Evolutionary conservation across 2,888 invertebrate species (phyloP), one percentile per base, ranked within the genome.

Genomic region (Molanna angustata): DNA sequence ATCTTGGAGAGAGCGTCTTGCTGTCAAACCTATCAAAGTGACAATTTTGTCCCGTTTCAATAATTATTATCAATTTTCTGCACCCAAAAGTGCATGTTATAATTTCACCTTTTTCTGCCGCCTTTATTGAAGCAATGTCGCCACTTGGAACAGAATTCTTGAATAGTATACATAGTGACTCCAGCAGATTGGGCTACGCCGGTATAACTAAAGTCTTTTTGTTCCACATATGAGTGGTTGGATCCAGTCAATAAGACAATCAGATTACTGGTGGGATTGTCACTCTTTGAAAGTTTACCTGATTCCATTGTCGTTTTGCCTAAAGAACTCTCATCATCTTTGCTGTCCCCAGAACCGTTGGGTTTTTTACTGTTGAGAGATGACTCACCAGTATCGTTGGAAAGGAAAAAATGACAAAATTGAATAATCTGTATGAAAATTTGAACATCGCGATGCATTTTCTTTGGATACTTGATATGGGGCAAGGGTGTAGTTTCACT

Each of bases 141-240:
- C 87, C 92, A 94, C 72, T 90, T 91, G 41, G 82, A 76, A 73
- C 89, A 87, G 77, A 94, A 94, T 61, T 85, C 83, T 62, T 84
- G 84, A 62, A 94, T 87, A 65, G 86, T 84, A 69, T 93, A 89
- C 49, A 92, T 78, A 62, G 87, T 83, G 44, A 94, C 85, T 16
- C 93, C 92, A 56, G 88, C 88, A 40, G 88, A 80, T 64, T 87
- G 83, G 19, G 90, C 85, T 61, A 93, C 82, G 53, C 89, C 89
- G 4, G 85, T 82, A 52, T 85, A 81, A 68, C 88, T 89, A 66
- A 89, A 87, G 60, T 85, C 81, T 61, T 79, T 82, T 56, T 77
- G 78, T 47, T 82, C 82, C 2, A 40, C 18, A 67, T 69, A 64
- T 3, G 66, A 68, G 3, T 67, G 67, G 41, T 72, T 77, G 33